phyloP scores from a whole-genome alignment of 2,797 vertebrate species.

The Lemur catta region DNA sequence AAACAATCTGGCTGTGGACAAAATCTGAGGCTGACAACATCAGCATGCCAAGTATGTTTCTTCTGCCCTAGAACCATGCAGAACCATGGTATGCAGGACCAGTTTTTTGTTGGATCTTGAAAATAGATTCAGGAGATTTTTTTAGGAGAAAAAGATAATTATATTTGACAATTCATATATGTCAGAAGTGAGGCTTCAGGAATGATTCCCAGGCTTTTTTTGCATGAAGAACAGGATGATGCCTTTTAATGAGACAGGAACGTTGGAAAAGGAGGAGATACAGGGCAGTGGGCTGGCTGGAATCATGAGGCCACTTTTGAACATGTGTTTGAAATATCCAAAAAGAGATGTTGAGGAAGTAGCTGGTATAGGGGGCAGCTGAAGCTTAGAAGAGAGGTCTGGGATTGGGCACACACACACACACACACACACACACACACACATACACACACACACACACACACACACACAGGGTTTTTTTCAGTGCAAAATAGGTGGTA shows the following conservation, averaged over 20 bases:
- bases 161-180: neutral
- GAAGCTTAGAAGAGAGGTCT: neutral
- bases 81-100: neutral
- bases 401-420: neutral
- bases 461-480: neutral
- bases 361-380: neutral
- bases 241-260: neutral
- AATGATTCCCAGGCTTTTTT: neutral
- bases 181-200: neutral
- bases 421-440: neutral
- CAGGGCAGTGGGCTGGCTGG: neutral
- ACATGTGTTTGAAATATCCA: neutral
- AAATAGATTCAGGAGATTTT: neutral
- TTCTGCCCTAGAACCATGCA: neutral
- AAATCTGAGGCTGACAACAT: neutral
- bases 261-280: neutral
- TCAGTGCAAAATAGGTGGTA: neutral
- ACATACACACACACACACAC: neutral
- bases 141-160: neutral
- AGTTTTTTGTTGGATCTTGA: neutral
- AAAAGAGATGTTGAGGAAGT: neutral
- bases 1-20: neutral
- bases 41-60: neutral
- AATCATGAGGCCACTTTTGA: neutral
- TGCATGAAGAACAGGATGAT: neutral